Evolutionary conservation across 2,797 vertebrate species (phyloP), one percentile per base, ranked within the genome.

Genomic region (Rhinophrynus dorsalis): DNA sequence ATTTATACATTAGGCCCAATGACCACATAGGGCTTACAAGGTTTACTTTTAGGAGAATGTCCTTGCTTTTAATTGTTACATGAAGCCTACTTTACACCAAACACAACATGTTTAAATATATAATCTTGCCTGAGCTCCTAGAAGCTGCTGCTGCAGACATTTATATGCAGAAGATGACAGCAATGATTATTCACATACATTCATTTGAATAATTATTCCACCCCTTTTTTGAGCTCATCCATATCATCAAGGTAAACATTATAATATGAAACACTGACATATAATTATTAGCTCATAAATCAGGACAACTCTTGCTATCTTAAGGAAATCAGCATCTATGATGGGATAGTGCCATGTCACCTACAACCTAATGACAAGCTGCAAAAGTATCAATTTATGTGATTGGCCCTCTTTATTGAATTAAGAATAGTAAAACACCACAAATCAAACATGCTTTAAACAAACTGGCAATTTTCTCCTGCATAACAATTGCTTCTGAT

Each of bases 201-300:
- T 30, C 32, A 64, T 72, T 65, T 72, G 44, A 65, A 58, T 65
- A 72, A 72, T 65, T 65, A 72, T 65, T 65, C 69, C 69, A 13
- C 61, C 69, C 27, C 21, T 56, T 72, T 72, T 18, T 56, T 2
- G 17, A 18, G 44, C 61, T 54, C 44, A 37, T 55, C 17, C 48
- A 18, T 58, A 33, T 55, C 17, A 45, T 47, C 30, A 67, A 68
- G 45, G 57, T 45, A 74, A 68, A 67, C 40, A 54, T 59, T 59
- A 52, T 48, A 67, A 56, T 61, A 67, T 29, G 54, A 24, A 45
- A 18, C 8, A 33, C 44, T 11, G 54, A 45, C 48, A 59, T 55
- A 55, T 51, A 74, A 67, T 67, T 62, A 57, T 63, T 38, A 67
- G 37, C 45, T 18, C 35, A 50, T 50, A 62, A 56, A 62, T 59